These are phyloP conservation scores for Dryocosmus kuriphilus DNA, from an alignment of 2,888 invertebrate species.

Conservation along the genomic window DNA sequence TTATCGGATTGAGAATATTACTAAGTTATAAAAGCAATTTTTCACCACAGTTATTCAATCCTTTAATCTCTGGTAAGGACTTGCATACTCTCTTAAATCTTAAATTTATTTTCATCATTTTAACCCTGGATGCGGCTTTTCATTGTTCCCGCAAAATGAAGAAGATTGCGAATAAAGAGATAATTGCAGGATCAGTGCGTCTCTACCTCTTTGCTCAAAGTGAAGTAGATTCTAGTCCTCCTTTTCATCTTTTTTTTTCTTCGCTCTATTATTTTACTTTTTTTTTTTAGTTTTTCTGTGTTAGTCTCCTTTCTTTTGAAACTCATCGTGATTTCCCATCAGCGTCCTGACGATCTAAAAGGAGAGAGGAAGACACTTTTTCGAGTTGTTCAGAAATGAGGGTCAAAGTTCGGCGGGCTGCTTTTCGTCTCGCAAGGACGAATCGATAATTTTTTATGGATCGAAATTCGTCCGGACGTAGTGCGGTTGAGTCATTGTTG, in stretches of 20 bases:
- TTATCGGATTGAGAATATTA: no score
- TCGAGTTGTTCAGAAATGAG: background rate
- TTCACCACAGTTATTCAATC: no score
- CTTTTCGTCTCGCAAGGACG: background rate
- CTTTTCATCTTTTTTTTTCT: background rate
- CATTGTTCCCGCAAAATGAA: background rate
- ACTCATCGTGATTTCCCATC: background rate
- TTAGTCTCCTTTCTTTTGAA: slow-evolving; percentile 1
- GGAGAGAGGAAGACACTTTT: slow-evolving; percentile 1
- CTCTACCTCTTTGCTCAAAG: background rate
- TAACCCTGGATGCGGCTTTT: background rate
- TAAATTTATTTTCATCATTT: background rate
- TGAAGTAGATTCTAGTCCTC: background rate
- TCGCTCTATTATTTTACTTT: background rate
- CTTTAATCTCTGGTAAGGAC: no score
- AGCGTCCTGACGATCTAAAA: background rate
- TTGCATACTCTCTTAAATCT: background rate
- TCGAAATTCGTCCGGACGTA: background rate
- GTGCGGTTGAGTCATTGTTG: background rate
- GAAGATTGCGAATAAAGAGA: background rate
- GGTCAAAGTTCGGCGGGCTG: background rate
- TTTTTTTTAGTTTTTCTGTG: background rate
- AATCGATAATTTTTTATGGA: background rate
- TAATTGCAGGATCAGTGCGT: background rate
- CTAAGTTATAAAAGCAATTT: no score